Conservation (phyloP, 2,888 invertebrate genomes). For the Ptychoptera contaminata region DNA sequence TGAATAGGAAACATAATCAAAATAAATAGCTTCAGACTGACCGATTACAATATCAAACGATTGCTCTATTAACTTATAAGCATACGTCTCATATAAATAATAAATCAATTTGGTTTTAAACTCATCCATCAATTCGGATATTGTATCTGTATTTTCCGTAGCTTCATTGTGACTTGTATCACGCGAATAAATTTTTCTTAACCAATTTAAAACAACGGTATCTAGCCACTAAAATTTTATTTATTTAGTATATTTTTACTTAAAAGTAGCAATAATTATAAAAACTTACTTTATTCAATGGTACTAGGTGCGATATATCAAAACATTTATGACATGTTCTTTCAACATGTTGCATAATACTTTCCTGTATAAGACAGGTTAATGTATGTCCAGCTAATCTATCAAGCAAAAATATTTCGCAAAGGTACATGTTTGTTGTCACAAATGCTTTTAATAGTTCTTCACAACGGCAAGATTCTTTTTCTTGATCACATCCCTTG, state of each 20-base stretch:
- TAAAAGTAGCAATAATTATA: constrained; percentile 2
- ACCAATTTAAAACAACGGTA: constrained; percentile 72
- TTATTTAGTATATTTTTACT: constrained; percentile 1
- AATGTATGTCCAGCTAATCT: constrained; percentile 71
- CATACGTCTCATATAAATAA: constrained; percentile 77
- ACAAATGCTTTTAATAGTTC: constrained; percentile 44
- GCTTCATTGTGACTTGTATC: constrained; percentile 42
- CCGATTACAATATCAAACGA: constrained; percentile 89
- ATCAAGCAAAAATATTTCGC: constrained; percentile 63
- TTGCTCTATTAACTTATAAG: constrained; percentile 75
- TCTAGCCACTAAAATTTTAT: constrained; percentile 58
- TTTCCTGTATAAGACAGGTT: constrained; percentile 65
- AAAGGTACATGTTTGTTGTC: constrained; percentile 61
- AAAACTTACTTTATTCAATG: constrained; percentile 50
- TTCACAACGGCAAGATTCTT: constrained; percentile 41
- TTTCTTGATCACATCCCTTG: constrained; percentile 52
- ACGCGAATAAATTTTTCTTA: constrained; percentile 63
- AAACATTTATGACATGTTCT: constrained; percentile 74
- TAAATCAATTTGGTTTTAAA: constrained; percentile 47
- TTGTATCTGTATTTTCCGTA: constrained; percentile 37
- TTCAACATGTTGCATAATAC: constrained; percentile 72
- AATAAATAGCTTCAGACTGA: constrained; percentile 19
- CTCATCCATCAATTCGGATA: constrained; percentile 18
- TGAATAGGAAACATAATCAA: neutral
- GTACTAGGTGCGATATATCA: constrained; percentile 63